phyloP scores from a whole-genome alignment of 2,113 vertebrate species.

The Pteronura brasiliensis region DNA sequence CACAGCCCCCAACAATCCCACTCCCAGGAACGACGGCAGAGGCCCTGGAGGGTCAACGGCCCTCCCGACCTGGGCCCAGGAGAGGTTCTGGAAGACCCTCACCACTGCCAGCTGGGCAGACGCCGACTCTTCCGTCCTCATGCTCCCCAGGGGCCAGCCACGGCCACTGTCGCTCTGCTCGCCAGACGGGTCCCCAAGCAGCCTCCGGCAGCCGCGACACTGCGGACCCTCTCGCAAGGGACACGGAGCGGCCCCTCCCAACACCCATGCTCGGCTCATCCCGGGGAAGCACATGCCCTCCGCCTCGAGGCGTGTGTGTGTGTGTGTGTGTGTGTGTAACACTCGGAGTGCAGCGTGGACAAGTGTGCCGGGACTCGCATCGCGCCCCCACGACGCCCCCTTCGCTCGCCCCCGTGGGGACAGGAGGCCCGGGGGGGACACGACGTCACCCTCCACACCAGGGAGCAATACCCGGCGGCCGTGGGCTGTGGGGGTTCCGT shows the following conservation, averaged over 20 bases:
- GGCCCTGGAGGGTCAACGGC: background rate
- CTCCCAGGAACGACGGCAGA: background rate
- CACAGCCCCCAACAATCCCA: background rate
- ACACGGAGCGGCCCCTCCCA: background rate
- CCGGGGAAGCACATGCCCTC: background rate
- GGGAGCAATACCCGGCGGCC: no score
- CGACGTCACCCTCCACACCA: no score
- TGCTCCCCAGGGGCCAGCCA: background rate
- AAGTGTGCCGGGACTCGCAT: no score
- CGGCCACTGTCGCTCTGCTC: background rate
- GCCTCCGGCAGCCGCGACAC: fast-evolving
- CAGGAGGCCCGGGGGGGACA: no score
- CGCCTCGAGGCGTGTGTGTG: background rate
- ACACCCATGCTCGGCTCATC: background rate
- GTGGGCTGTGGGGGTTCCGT: background rate
- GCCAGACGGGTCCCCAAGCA: background rate
- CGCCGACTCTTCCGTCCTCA: no score
- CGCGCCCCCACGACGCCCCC: no score
- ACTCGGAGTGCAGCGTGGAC: background rate
- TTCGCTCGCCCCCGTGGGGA: no score
- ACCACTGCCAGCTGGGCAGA: background rate
- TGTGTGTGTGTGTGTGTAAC: background rate
- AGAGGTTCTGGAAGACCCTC: background rate
- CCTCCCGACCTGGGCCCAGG: background rate
- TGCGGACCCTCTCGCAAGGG: background rate